These are phyloP conservation scores for Lycaena phlaeas DNA, from an alignment of 2,888 invertebrate genomes.

Conservation along the genomic window DNA sequence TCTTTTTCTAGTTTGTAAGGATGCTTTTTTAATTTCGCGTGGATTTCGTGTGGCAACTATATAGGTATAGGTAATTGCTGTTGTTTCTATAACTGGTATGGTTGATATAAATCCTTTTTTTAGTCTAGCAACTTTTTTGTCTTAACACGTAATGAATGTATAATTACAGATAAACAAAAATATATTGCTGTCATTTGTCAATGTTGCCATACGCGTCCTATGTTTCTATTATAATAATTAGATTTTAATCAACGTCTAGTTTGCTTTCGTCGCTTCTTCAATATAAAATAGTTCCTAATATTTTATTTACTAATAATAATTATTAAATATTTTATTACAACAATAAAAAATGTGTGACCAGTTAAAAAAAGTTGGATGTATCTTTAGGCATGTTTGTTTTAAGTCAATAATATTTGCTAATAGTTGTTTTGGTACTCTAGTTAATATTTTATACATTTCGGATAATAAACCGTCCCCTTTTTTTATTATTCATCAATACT, in stretches of 20 bases:
- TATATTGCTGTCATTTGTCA: not conserved
- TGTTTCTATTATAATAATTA: conserved; percentile 20
- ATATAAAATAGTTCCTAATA: conserved; percentile 50
- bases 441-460: not conserved
- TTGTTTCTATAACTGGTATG: too few relatives aligned
- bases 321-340: not conserved
- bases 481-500: conserved; percentile 12
- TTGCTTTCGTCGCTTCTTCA: conserved; percentile 50
- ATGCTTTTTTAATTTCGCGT: conserved; percentile 48
- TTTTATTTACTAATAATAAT: conserved; percentile 20
- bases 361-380: not conserved
- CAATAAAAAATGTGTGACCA: not conserved
- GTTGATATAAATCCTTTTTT: not conserved
- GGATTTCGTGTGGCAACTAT: conserved; percentile 20
- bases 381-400: not conserved
- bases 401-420: conserved; percentile 3
- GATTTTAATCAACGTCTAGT: conserved; percentile 27
- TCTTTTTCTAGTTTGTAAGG: conserved; percentile 53
- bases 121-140: not conserved
- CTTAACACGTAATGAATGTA: not conserved
- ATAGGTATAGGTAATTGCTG: conserved; percentile 4
- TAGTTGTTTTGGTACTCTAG: conserved; percentile 2
- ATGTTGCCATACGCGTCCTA: conserved; percentile 17
- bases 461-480: conserved; percentile 17
- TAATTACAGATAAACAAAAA: not conserved